A percentile compares a stretch with the other conserved stretches of the same genome.
Conservation (phyloP, 2,797 vertebrate species). For the Fistularia commersonii region DNA sequence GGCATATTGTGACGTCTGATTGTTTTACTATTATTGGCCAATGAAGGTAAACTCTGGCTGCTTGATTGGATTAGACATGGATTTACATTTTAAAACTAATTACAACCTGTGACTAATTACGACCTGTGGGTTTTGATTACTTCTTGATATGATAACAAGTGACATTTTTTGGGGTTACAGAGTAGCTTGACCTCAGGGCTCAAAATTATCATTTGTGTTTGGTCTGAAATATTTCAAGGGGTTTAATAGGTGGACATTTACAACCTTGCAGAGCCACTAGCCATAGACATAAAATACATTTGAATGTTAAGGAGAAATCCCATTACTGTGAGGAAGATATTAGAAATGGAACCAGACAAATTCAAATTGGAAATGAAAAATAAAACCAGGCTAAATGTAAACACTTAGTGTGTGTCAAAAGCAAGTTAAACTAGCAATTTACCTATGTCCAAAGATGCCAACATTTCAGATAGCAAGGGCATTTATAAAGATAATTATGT, state of each 20-base stretch:
- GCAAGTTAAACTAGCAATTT: too few species aligned
- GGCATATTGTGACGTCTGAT: constrained; percentile 10
- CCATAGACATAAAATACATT: too few species aligned
- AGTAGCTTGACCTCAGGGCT: background rate
- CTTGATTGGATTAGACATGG: constrained; percentile 3
- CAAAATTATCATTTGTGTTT: background rate
- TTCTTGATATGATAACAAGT: background rate
- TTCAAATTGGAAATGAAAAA: too few species aligned
- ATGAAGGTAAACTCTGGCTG: constrained; percentile 9
- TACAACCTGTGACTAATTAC: background rate
- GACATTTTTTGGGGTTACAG: background rate
- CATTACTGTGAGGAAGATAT: too few species aligned
- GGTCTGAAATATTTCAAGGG: background rate
- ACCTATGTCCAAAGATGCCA: too few species aligned
- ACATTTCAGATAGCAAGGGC: too few species aligned
- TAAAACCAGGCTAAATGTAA: too few species aligned
- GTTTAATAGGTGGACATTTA: background rate
- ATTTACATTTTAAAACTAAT: background rate
- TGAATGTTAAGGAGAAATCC: too few species aligned
- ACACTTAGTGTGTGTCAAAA: too few species aligned
- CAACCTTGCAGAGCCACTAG: background rate
- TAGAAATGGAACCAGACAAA: too few species aligned
- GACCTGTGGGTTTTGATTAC: constrained; percentile 1
- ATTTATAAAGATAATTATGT: too few species aligned
- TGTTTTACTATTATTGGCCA: constrained; percentile 13